phyloP scores from a whole-genome alignment of 2,113 vertebrate genomes.

The Leptodactylus fuscus region DNA sequence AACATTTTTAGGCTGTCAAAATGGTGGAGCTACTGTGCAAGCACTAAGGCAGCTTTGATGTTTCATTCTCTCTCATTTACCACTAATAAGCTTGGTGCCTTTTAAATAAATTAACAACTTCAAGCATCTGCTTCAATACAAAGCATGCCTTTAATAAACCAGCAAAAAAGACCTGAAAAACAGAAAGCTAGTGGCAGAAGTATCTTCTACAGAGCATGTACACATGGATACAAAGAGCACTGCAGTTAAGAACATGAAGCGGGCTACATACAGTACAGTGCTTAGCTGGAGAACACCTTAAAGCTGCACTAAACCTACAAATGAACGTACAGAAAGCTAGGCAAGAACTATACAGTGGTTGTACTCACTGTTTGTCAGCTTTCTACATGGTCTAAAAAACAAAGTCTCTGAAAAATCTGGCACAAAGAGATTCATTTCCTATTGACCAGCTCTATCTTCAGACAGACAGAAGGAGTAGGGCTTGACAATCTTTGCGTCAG shows the following conservation, averaged over 20 bases:
- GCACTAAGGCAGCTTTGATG: neutral
- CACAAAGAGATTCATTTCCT: neutral
- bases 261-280: neutral
- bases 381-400: too few relatives aligned
- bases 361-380: too few relatives aligned
- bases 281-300: too few relatives aligned
- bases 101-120: conserved; percentile 36
- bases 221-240: neutral
- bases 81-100: conserved; percentile 17
- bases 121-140: conserved; percentile 21
- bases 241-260: neutral
- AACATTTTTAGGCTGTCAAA: neutral
- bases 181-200: conserved; percentile 1
- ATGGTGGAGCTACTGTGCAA: neutral
- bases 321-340: too few relatives aligned
- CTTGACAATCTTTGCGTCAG: too few relatives aligned
- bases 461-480: too few relatives aligned
- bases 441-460: too few relatives aligned
- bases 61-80: conserved; percentile 23
- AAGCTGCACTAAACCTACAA: too few relatives aligned
- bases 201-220: neutral
- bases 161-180: neutral
- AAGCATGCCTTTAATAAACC: neutral
- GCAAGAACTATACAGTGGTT: too few relatives aligned
- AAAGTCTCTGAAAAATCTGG: too few relatives aligned